phyloP scores from a whole-genome alignment of 2,888 invertebrate genomes.

The Emmelina monodactyla region DNA sequence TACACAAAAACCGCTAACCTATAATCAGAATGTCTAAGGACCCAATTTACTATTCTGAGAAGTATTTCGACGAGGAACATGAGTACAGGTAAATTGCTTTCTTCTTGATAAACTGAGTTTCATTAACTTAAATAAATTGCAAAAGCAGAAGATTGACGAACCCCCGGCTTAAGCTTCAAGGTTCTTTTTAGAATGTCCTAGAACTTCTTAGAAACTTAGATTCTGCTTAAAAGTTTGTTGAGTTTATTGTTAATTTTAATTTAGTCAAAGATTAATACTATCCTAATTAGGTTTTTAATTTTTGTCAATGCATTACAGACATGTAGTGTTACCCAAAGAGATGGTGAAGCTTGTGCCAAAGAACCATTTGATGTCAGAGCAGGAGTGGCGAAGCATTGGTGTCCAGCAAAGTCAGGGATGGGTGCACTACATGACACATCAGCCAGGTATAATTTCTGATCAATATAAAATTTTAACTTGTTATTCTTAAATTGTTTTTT shows the following conservation, averaged over 20 bases:
- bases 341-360: constrained; percentile 90
- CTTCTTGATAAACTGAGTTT: background rate
- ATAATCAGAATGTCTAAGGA: constrained; percentile 67
- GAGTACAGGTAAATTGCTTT: constrained; percentile 82
- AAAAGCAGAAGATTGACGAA: background rate
- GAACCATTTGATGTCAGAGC: constrained; percentile 91
- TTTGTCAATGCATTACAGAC: constrained; percentile 65
- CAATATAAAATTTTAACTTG: background rate
- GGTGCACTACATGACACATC: constrained; percentile 97
- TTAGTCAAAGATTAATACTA: background rate
- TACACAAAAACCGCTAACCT: background rate
- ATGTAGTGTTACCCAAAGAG: constrained; percentile 94
- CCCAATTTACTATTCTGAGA: constrained; percentile 93
- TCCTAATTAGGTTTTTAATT: background rate
- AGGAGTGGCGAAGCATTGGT: constrained; percentile 93
- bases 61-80: constrained; percentile 89
- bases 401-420: constrained; percentile 97
- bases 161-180: background rate
- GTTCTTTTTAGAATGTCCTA: too few relatives aligned
- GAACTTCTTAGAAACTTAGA: too few relatives aligned
- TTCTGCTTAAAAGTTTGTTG: too few relatives aligned
- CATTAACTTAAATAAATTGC: background rate
- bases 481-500: background rate
- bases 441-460: constrained; percentile 74
- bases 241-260: too few relatives aligned